Conservation (phyloP, 1,140 invertebrate species). For the Yoshiicerus persimilis region DNA sequence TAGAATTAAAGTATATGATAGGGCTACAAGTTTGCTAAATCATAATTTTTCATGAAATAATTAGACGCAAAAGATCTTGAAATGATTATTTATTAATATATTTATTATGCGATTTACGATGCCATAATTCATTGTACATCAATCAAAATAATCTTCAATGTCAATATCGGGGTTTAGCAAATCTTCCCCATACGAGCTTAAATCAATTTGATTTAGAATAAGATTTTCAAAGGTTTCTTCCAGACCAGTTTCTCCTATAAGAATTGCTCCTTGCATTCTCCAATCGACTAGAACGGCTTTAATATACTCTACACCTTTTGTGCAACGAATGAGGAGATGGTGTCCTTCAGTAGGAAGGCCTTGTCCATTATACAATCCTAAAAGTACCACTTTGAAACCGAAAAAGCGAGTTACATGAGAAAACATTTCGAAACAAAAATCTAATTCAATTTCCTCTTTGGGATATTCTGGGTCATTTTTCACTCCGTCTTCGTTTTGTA, state of each 20-base stretch:
- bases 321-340: conserved; percentile 83
- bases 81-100: too few relatives aligned
- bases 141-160: conserved; percentile 99
- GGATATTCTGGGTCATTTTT: conserved; percentile 53
- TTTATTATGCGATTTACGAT: neutral
- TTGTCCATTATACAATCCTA: conserved; percentile 94
- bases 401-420: conserved; percentile 95
- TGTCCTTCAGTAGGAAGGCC: conserved; percentile 74
- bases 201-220: conserved; percentile 91
- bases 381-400: conserved; percentile 88
- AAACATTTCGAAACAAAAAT: conserved; percentile 97
- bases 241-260: conserved; percentile 95
- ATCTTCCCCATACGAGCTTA: conserved; percentile 84
- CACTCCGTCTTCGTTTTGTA: conserved; percentile 60
- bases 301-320: conserved; percentile 80
- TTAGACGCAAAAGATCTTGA: neutral
- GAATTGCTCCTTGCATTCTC: conserved; percentile 84
- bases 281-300: conserved; percentile 84
- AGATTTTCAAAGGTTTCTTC: conserved; percentile 99
- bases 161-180: conserved; percentile 93
- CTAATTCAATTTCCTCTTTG: conserved; percentile 58
- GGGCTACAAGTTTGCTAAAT: too few relatives aligned
- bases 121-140: conserved; percentile 25
- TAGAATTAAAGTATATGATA: too few relatives aligned
- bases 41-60: too few relatives aligned